A percentile compares a stretch with the other conserved stretches of the same genome.
These are phyloP conservation scores for Carassius auratus DNA, from an alignment of 2,113 vertebrate species.

Conservation along the genomic window DNA sequence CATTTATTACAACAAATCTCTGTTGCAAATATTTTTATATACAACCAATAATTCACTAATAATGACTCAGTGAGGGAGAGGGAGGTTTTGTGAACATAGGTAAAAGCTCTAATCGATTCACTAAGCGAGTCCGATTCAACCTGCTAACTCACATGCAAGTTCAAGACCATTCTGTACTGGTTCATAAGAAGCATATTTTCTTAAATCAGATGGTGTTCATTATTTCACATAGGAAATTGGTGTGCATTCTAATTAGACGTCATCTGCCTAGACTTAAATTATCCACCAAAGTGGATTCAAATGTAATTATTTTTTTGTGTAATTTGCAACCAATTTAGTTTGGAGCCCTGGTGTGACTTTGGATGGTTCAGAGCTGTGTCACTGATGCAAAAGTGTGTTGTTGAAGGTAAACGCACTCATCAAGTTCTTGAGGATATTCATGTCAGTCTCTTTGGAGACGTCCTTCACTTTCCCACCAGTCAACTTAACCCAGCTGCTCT, in stretches of 20 bases:
- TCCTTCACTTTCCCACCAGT: slow-evolving; percentile 55
- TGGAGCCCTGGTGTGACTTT: slow-evolving; percentile 22
- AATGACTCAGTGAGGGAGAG: no score
- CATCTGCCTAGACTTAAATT: background rate
- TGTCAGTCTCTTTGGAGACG: slow-evolving; percentile 61
- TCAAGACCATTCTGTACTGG: background rate
- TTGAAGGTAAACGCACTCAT: slow-evolving; percentile 61
- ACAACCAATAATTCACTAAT: background rate
- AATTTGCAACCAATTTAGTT: background rate
- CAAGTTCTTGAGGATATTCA: slow-evolving; percentile 65
- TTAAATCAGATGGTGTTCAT: background rate
- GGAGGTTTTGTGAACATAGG: background rate
- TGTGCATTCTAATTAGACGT: background rate
- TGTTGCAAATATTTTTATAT: background rate
- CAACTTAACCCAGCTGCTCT: slow-evolving; percentile 51
- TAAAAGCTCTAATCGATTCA: background rate
- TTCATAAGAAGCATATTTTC: background rate
- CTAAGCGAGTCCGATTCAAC: background rate
- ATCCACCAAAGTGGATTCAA: background rate
- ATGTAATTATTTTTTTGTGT: background rate
- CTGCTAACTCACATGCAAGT: background rate
- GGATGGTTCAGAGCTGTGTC: background rate
- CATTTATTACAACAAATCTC: no score
- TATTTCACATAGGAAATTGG: background rate
- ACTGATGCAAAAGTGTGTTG: no score